These are phyloP conservation scores for Eublepharis macularius DNA, from an alignment of 2,113 vertebrate genomes.

Conservation along the genomic window DNA sequence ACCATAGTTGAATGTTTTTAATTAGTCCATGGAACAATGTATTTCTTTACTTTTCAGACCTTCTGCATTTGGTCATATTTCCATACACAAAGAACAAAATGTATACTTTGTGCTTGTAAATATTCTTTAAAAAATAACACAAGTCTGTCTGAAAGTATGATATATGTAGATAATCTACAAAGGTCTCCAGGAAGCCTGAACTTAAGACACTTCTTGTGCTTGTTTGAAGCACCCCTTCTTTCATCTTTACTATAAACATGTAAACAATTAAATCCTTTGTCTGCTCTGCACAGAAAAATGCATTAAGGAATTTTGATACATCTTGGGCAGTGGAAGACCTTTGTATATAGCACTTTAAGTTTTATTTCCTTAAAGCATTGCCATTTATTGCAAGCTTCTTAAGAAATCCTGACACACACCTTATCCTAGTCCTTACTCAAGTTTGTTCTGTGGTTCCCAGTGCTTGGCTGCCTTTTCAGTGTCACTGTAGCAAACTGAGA, in stretches of 20 bases:
- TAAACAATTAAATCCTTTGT: not conserved
- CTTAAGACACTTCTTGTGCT: not conserved
- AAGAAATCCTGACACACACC: not conserved
- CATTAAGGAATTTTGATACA: not conserved
- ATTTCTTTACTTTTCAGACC: not conserved
- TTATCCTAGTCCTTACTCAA: conserved; percentile 3
- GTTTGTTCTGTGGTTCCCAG: not conserved
- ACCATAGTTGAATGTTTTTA: conserved; percentile 23
- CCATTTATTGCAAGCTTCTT: not conserved
- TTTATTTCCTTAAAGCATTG: not conserved
- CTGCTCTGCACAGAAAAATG: not conserved
- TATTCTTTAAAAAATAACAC: not conserved
- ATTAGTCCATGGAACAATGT: conserved; percentile 15
- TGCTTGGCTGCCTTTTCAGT: not conserved
- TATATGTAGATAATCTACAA: not conserved
- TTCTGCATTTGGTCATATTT: not conserved
- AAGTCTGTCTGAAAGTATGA: not conserved
- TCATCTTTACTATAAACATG: not conserved
- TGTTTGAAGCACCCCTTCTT: not conserved
- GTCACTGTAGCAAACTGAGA: too few relatives aligned
- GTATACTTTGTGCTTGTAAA: not conserved
- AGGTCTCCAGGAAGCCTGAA: not conserved
- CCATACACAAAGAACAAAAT: conserved; percentile 13
- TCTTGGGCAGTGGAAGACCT: not conserved
- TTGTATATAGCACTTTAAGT: not conserved